These are phyloP conservation scores for Semibalanus balanoides DNA, from an alignment of 1,140 invertebrate genomes.

Conservation along the genomic window DNA sequence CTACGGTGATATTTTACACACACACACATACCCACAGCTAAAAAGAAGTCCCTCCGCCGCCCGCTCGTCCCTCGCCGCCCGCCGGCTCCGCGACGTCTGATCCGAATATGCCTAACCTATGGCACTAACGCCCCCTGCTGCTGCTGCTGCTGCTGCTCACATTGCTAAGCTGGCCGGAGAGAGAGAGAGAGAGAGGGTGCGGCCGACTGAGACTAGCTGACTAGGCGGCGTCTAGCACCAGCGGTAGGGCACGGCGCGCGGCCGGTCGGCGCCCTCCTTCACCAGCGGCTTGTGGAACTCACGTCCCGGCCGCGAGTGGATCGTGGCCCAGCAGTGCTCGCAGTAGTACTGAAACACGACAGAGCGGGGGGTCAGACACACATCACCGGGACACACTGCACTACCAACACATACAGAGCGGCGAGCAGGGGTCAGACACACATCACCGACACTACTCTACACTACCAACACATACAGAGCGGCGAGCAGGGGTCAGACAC, in stretches of 20 bases:
- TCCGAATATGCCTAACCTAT: neutral
- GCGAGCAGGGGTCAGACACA: too few species aligned
- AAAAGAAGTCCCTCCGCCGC: neutral
- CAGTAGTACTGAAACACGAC: slow-evolving; percentile 72
- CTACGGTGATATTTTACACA: slow-evolving; percentile 7
- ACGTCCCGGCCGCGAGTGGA: slow-evolving; percentile 87
- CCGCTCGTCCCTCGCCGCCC: too few species aligned
- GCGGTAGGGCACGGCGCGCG: slow-evolving; percentile 74
- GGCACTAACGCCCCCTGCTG: neutral
- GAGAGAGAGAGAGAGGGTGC: too few species aligned
- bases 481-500: too few species aligned
- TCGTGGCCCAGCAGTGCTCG: slow-evolving; percentile 97
- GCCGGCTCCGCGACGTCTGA: neutral
- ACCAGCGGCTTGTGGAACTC: slow-evolving; percentile 98
- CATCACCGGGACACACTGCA: neutral
- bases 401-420: too few species aligned
- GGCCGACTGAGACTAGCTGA: neutral
- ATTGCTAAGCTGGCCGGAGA: too few species aligned
- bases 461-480: too few species aligned
- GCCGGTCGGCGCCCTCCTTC: slow-evolving; percentile 94
- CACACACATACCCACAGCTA: neutral
- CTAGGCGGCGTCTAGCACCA: slow-evolving; percentile 40
- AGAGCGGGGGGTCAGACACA: neutral
- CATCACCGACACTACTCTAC: too few species aligned
- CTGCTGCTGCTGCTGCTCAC: too few species aligned